Base-by-base conservation (phyloP, 2,113 vertebrate species). In the Chaetodon trifascialis region DNA sequence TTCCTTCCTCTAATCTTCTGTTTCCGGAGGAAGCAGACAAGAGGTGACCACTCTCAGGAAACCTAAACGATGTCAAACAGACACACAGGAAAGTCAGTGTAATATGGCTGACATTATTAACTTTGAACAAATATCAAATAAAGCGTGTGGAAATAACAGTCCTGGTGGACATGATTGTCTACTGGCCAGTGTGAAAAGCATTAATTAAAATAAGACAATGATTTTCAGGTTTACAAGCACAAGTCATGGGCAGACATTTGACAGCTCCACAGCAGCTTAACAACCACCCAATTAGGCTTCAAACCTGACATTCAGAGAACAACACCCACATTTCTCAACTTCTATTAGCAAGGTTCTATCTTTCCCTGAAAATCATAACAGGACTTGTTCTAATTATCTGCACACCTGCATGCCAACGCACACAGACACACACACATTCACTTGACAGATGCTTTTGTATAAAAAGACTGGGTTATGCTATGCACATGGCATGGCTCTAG, bases 261-360 rank as follows among this genome's bases (percentile, higher is more conserved):
- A 86, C 73, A 70, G 77, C 76, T 85, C 47, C n/a, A 30, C 69
- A 52, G 79, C 52, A 60, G 49, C 75, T 59, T 56, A 70, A 83
- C 76, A 82, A 62, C 56, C 71, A 40, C 44, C 75, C 77, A 89
- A 91, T 92, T 91, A 91, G 66, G 56, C 65, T 72, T 14, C 42
- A 3, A 75, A 63, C 10, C 77, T 80, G 79, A 81, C 79, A 83
- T 73, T 88, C 76, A 75, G 44, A 58, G 47, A 34, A 34, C 38
- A 55, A 21, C 68, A 71, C 38, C 51, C 47, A 64, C 66, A 72
- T 75, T 75, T 62, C 25, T 73, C 73, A 80, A 54, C 74, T 84
- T 87, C 72, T 70, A 62, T 64, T 85, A 74, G 67, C 65, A 30
- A 79, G 70, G 52, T 76, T 79, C 49, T 4, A 36, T 66, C 60